phyloP scores from a whole-genome alignment of 2,113 vertebrate species.

The Oreotragus oreotragus region DNA sequence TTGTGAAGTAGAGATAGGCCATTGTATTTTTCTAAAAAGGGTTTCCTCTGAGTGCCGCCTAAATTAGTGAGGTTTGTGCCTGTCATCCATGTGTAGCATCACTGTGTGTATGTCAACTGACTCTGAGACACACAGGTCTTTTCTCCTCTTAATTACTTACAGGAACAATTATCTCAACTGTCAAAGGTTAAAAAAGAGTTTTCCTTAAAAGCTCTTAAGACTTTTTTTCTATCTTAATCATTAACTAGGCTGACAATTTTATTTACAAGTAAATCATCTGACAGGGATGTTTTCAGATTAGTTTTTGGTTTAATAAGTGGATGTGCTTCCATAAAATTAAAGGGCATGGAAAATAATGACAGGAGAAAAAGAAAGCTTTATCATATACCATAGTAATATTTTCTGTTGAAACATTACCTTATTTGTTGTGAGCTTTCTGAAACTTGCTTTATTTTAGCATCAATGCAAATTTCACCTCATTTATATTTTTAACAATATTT shows the following conservation, averaged over 20 bases:
- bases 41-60: rapidly evolving
- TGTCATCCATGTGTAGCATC: rapidly evolving
- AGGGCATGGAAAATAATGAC: background rate
- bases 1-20: background rate
- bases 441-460: background rate
- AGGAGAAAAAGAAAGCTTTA: background rate
- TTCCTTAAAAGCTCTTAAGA: background rate
- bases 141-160: background rate
- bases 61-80: background rate
- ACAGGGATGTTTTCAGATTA: background rate
- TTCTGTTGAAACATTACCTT: background rate
- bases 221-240: background rate
- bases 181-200: background rate
- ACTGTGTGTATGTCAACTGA: rapidly evolving
- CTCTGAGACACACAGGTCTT: background rate
- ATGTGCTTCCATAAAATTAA: background rate
- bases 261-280: background rate
- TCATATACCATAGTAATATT: background rate
- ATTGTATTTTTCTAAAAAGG: background rate
- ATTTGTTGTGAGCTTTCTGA: background rate
- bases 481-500: background rate
- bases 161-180: background rate
- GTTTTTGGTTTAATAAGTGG: background rate
- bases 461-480: background rate
- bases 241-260: background rate